These are phyloP conservation scores for Clytia hemisphaerica DNA, from an alignment of 30 jellyfish, hydroid and myxozoan genomes.

Conservation along the genomic window DNA sequence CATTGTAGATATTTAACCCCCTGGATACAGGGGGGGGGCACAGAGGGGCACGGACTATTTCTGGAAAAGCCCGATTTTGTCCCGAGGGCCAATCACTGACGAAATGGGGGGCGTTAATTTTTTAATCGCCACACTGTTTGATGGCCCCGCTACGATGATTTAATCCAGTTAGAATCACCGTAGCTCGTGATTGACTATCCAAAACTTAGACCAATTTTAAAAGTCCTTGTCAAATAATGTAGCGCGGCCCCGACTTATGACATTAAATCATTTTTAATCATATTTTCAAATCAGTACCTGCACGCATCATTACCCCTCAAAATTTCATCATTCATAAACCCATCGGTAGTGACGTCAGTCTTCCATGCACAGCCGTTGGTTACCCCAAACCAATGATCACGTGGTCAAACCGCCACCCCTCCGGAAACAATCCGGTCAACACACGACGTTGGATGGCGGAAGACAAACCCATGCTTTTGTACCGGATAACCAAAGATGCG, in stretches of 20 bases:
- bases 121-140: conserved; percentile 59
- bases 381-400: conserved; percentile 76
- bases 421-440: conserved; percentile 12
- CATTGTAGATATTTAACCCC: too few relatives aligned
- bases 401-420: conserved; percentile 40
- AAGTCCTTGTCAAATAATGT: too few relatives aligned
- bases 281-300: conserved; percentile 78
- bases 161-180: too few relatives aligned
- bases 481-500: conserved; percentile 29
- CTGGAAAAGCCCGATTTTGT: too few relatives aligned
- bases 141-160: conserved; percentile 53
- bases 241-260: too few relatives aligned
- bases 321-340: conserved; percentile 29
- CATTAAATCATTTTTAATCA: too few relatives aligned
- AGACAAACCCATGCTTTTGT: conserved; percentile 60
- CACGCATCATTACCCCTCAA: conserved; percentile 68
- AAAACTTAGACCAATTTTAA: too few relatives aligned
- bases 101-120: conserved; percentile 46
- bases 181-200: too few relatives aligned
- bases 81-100: conserved; percentile 32
- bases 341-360: conserved; percentile 54
- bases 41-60: too few relatives aligned
- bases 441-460: conserved; percentile 52
- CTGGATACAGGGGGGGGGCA: too few relatives aligned
- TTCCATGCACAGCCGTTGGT: conserved; percentile 93